Conservation (phyloP, 2,797 vertebrate species). For the Kryptolebias ocellatus region DNA sequence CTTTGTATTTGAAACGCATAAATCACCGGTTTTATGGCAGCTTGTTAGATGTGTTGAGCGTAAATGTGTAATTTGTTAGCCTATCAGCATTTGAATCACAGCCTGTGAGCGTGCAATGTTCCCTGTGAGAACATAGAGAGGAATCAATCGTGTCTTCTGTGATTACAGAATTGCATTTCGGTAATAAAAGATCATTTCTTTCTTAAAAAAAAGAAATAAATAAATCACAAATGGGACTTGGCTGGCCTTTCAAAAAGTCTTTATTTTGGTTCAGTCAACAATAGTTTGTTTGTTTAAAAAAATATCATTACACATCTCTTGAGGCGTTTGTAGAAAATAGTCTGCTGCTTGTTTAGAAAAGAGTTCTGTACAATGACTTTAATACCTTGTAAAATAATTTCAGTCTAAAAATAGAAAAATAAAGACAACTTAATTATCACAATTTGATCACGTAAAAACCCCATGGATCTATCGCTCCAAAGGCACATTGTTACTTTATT, state of each 20-base stretch:
- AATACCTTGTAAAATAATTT: slow-evolving; percentile 50
- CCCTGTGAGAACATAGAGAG: slow-evolving; percentile 8
- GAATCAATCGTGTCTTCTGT: slow-evolving; percentile 24
- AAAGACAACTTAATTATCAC: slow-evolving; percentile 40
- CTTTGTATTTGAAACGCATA: slow-evolving; percentile 41
- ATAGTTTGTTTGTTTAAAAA: slow-evolving; percentile 62
- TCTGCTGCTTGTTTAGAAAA: slow-evolving; percentile 47
- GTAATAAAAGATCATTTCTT: slow-evolving; percentile 27
- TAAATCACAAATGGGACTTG: background rate
- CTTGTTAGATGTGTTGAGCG: slow-evolving; percentile 38
- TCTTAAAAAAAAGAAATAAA: slow-evolving; percentile 23
- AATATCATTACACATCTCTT: slow-evolving; percentile 52
- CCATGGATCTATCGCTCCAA: slow-evolving; percentile 33
- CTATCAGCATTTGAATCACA: slow-evolving; percentile 30
- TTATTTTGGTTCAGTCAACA: slow-evolving; percentile 72
- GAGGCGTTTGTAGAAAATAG: slow-evolving; percentile 49
- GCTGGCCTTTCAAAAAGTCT: slow-evolving; percentile 36
- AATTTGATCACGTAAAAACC: slow-evolving; percentile 39
- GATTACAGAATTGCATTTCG: slow-evolving; percentile 17
- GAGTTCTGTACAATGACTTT: slow-evolving; percentile 45
- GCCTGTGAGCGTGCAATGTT: slow-evolving; percentile 5
- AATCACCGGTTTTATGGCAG: slow-evolving; percentile 26
- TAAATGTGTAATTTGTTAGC: slow-evolving; percentile 36
- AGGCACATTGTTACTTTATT: slow-evolving; percentile 29
- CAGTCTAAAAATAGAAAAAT: slow-evolving; percentile 47